These are phyloP conservation scores for Actenoides hombroni DNA, from an alignment of 2,113 vertebrate species.

Conservation along the genomic window DNA sequence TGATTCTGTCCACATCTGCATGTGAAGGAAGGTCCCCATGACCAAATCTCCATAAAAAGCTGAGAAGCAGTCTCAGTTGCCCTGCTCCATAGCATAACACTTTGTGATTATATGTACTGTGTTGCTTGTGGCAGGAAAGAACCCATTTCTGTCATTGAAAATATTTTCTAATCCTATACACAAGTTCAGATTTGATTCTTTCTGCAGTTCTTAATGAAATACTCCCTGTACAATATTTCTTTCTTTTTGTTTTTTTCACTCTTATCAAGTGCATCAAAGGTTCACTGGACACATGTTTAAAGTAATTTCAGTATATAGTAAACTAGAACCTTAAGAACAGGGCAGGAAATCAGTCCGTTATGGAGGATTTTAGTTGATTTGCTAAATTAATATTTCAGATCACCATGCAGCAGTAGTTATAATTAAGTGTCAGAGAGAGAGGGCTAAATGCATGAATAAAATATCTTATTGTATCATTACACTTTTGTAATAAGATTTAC, in stretches of 20 bases:
- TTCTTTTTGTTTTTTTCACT: neutral
- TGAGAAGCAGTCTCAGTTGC: neutral
- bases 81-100: neutral
- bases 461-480: slow-evolving; percentile 64
- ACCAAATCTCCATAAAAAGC: neutral
- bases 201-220: neutral
- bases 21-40: neutral
- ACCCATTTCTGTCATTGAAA: neutral
- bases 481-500: slow-evolving; percentile 70
- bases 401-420: slow-evolving; percentile 35
- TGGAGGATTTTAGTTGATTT: slow-evolving; percentile 39
- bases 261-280: neutral
- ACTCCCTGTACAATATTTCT: neutral
- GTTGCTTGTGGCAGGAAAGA: neutral
- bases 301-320: slow-evolving; percentile 9
- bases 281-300: neutral
- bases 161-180: neutral
- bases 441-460: slow-evolving; percentile 41
- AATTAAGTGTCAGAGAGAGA: slow-evolving; percentile 65
- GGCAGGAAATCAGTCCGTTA: neutral
- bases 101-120: neutral
- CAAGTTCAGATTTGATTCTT: neutral
- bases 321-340: neutral
- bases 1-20: no score
- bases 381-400: slow-evolving; percentile 58